These are phyloP conservation scores for Grus americana DNA, from an alignment of 2,113 vertebrate genomes.

Conservation along the genomic window DNA sequence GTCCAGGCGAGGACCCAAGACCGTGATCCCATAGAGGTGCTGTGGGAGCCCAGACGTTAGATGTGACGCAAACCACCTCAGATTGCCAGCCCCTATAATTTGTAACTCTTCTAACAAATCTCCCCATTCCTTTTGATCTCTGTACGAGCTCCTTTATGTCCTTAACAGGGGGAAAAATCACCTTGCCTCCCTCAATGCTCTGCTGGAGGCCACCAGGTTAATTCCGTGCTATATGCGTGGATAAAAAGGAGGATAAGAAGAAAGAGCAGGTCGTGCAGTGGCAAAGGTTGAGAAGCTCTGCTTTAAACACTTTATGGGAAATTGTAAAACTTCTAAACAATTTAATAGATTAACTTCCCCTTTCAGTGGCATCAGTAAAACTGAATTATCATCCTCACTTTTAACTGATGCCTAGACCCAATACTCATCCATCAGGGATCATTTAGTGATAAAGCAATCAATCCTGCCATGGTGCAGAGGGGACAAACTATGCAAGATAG, in stretches of 20 bases:
- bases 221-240: neutral
- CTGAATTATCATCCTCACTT: slow-evolving; percentile 56
- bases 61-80: neutral
- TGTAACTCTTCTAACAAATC: neutral
- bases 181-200: neutral
- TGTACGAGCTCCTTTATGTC: neutral
- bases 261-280: neutral
- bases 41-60: neutral
- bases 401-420: slow-evolving; percentile 28
- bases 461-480: slow-evolving; percentile 24
- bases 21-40: neutral
- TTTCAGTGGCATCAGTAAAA: slow-evolving; percentile 57
- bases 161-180: neutral
- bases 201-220: neutral
- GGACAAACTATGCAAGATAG: slow-evolving; percentile 40
- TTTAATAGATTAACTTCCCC: slow-evolving; percentile 55
- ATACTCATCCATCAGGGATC: slow-evolving; percentile 58
- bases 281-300: slow-evolving; percentile 32
- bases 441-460: slow-evolving; percentile 33
- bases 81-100: neutral
- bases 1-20: neutral
- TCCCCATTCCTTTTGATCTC: neutral
- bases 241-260: neutral
- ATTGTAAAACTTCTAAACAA: slow-evolving; percentile 58
- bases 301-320: slow-evolving; percentile 52